Conservation (phyloP, 2,797 vertebrate genomes). For the Tragelaphus oryx region DNA sequence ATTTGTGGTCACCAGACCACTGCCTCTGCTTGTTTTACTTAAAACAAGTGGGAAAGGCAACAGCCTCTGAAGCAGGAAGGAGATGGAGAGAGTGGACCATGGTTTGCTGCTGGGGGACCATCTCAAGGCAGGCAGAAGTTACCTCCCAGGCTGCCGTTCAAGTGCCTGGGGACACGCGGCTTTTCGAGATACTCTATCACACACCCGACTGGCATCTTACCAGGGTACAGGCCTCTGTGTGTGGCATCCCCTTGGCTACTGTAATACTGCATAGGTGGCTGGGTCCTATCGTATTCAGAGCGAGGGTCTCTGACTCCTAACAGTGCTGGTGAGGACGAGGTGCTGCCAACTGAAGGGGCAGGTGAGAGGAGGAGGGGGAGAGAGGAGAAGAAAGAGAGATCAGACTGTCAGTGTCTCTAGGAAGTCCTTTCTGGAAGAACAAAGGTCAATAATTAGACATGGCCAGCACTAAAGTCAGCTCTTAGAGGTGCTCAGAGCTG, state of each 20-base stretch:
- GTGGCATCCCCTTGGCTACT: constrained; percentile 92
- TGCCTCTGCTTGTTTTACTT: background rate
- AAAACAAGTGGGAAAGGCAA: constrained; percentile 8
- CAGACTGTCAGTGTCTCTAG: constrained; percentile 58
- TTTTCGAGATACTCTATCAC: background rate
- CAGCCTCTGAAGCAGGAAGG: background rate
- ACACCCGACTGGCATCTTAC: constrained; percentile 79
- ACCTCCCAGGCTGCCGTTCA: background rate
- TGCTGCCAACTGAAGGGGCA: constrained; percentile 89
- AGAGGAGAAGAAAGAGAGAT: constrained; percentile 45
- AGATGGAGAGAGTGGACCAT: background rate
- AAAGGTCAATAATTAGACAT: constrained; percentile 44
- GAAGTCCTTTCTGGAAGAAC: constrained; percentile 47
- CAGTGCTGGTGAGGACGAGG: constrained; percentile 94
- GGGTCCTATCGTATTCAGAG: constrained; percentile 92
- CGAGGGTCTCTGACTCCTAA: constrained; percentile 94
- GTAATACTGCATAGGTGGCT: constrained; percentile 97
- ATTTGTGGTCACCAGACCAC: background rate
- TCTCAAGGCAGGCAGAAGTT: background rate
- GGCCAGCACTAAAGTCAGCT: background rate
- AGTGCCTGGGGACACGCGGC: background rate
- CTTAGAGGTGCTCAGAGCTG: background rate
- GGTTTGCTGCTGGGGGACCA: constrained; percentile 37
- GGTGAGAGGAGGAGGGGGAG: constrained; percentile 23
- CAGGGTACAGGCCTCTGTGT: constrained; percentile 93